Conservation (phyloP, 2,797 vertebrate genomes). For the Xenentodon cancila region DNA sequence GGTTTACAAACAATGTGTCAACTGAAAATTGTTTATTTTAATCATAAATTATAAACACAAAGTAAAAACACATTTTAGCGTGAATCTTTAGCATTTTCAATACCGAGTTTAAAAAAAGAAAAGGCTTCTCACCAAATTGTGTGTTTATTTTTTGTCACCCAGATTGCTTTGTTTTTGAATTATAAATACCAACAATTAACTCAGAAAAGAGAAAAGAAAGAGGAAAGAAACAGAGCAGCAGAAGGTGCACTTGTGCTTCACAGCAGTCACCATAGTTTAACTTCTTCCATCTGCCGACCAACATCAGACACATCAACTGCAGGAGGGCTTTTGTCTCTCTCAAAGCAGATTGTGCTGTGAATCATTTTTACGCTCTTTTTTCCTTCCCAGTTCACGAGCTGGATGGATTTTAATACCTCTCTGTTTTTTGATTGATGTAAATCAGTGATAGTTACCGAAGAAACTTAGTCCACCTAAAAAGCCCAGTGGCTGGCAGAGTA, state of each 20-base stretch:
- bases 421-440: conserved; percentile 19
- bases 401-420: conserved; percentile 1
- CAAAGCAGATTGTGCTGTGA: conserved; percentile 57
- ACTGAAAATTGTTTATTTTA: conserved; percentile 31
- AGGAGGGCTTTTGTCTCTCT: conserved; percentile 50
- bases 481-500: conserved; percentile 21
- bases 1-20: conserved; percentile 4
- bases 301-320: conserved; percentile 67
- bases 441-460: conserved; percentile 2
- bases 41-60: conserved; percentile 16
- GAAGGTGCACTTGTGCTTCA: conserved; percentile 60
- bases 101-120: conserved; percentile 12
- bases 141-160: conserved; percentile 37
- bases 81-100: conserved; percentile 18
- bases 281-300: conserved; percentile 61
- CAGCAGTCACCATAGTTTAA: conserved; percentile 66
- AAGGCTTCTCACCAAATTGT: conserved; percentile 26
- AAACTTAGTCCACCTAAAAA: conserved; percentile 24
- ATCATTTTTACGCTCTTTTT: not conserved
- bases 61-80: conserved; percentile 7
- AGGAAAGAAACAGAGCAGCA: conserved; percentile 54
- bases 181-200: conserved; percentile 67
- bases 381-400: not conserved
- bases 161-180: conserved; percentile 34
- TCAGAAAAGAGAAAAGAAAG: conserved; percentile 14